Evolutionary conservation across 2,113 vertebrate species (phyloP), one percentile per base, ranked within the genome.

Genomic region (Psephotus haematonotus): DNA sequence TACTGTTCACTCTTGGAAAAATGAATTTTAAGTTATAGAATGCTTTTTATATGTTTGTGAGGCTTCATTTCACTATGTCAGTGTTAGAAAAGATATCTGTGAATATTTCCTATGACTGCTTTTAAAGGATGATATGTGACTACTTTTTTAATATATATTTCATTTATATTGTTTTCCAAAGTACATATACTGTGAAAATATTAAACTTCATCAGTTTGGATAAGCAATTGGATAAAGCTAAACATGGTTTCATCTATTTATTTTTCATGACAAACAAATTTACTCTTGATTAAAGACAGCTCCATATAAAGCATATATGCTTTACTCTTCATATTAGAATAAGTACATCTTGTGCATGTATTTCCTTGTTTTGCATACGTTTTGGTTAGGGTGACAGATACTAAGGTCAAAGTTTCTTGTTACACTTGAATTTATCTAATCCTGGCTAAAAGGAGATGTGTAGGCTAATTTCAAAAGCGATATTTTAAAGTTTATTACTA

Each of bases 271-370:
- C 3, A 93, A 89, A 70, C 62, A 22, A 44, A 67, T 78, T 74
- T 57, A 13, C 8, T 31, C 13, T 69, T 71, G 25, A 27, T 15
- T 70, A 23, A 84, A 78, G 20, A n/a, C 10, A 52, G 7, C 7
- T 70, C 24, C 8, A 29, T 77, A 60, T 41, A 50, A 64, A 46
- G 1, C 0, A 0, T n/a, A 46, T 28, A 35, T 41, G 28, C 5
- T 50, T 90, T 57, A 63, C 13, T 35, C 15, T 86, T 50, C 27
- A 11, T 69, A 53, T 46, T 68, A 25, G 12, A 60, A 64, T 25
- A 37, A 31, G 3, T 10, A 5, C 39, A 53, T 22, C 43, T 60
- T 37, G 19, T 52, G 24, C 33, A 35, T 29, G 8, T 2, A 29
- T 80, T 82, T 82, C 57, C 39, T 86, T 67, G 5, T 1, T 84